Evolutionary conservation across 2,888 invertebrate species (phyloP).

Genomic region (Therioaphis trifolii): DNA sequence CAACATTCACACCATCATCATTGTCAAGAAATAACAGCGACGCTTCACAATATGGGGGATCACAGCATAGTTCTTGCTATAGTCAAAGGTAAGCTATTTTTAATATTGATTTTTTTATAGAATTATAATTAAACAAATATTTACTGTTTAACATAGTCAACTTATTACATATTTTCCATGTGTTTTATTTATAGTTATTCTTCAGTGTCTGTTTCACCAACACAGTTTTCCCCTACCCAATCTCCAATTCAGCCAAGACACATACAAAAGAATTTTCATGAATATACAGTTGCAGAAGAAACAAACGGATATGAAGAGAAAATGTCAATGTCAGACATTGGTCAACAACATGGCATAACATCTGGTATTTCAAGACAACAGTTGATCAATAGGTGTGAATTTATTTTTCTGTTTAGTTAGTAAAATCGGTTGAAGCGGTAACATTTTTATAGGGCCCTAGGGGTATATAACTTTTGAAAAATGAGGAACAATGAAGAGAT

Average conservation of each 20-base stretch:
- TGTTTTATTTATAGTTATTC: slow-evolving; percentile 75
- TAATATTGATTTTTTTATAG: too few relatives aligned
- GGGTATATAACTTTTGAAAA: too few relatives aligned
- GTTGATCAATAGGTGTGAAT: slow-evolving; percentile 79
- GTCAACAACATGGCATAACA: slow-evolving; percentile 70
- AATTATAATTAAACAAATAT: too few relatives aligned
- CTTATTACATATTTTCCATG: background rate
- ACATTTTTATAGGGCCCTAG: too few relatives aligned
- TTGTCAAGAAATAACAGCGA: slow-evolving; percentile 90
- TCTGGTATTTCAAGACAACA: slow-evolving; percentile 89
- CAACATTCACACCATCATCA: slow-evolving; percentile 82
- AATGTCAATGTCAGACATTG: slow-evolving; percentile 67
- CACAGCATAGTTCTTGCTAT: slow-evolving; percentile 69
- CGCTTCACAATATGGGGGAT: slow-evolving; percentile 89
- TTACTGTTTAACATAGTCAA: too few relatives aligned
- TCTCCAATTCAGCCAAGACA: slow-evolving; percentile 79
- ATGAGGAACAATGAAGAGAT: too few relatives aligned
- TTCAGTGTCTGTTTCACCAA: slow-evolving; percentile 71
- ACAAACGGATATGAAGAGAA: slow-evolving; percentile 66
- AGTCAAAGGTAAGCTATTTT: slow-evolving; percentile 66
- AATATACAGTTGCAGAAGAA: slow-evolving; percentile 59
- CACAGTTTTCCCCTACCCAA: slow-evolving; percentile 83
- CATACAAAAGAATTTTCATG: slow-evolving; percentile 64
- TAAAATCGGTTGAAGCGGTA: too few relatives aligned
- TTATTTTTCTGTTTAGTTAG: too few relatives aligned